These are phyloP conservation scores for Belgica antarctica DNA, from an alignment of 2,888 invertebrate species.

Conservation along the genomic window DNA sequence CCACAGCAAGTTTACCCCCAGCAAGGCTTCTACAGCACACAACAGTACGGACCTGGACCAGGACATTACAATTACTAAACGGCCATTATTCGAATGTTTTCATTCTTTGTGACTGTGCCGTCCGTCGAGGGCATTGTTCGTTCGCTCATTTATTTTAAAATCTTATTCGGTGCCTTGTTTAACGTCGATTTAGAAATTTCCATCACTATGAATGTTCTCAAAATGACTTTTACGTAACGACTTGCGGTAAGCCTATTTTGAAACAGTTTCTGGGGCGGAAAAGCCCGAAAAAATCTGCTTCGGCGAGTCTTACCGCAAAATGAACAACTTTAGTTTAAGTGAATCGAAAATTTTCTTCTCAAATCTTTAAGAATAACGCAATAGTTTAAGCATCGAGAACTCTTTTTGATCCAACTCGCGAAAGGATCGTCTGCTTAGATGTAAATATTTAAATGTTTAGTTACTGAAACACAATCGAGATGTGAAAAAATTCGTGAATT, in stretches of 20 bases:
- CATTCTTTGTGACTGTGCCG: no score
- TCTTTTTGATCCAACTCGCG: not conserved
- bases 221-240: not conserved
- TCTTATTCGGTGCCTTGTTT: constrained; percentile 37
- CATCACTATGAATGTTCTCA: constrained; percentile 1
- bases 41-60: constrained; percentile 81
- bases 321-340: constrained; percentile 10
- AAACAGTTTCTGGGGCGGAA: no score
- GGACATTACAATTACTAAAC: constrained; percentile 75
- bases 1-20: constrained; percentile 82
- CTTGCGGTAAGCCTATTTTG: constrained; percentile 1
- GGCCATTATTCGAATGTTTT: constrained; percentile 25
- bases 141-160: not conserved
- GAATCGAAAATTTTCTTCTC: constrained; percentile 7
- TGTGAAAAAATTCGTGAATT: not conserved
- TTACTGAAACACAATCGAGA: not conserved
- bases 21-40: constrained; percentile 68
- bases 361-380: constrained; percentile 6
- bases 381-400: not conserved
- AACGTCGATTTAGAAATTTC: no score
- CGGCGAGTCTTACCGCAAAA: not conserved
- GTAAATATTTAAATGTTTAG: constrained; percentile 18
- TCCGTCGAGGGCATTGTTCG: no score
- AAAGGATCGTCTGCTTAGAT: constrained; percentile 10
- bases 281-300: not conserved